These are phyloP conservation scores for Tubulanus polymorphus DNA, from an alignment of 2,888 invertebrate species.

Conservation along the genomic window DNA sequence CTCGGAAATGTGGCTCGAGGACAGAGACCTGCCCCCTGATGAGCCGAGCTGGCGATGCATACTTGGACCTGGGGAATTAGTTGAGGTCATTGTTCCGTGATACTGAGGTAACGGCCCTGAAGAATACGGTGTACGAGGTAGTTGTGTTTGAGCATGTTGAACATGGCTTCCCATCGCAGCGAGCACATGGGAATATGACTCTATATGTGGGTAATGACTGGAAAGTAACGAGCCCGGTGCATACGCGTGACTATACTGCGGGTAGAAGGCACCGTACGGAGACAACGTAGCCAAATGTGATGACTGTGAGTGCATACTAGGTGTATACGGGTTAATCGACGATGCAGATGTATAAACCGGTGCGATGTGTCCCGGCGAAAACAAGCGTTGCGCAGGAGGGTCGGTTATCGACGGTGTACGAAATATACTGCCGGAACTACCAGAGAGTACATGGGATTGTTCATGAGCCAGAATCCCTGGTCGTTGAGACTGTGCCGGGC, in stretches of 20 bases:
- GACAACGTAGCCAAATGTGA: conserved; percentile 22
- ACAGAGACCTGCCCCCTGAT: background rate
- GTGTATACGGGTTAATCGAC: conserved; percentile 19
- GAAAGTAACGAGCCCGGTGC: conserved; percentile 16
- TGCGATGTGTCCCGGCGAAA: conserved; percentile 15
- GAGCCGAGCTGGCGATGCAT: conserved; percentile 12
- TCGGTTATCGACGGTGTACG: conserved; percentile 31
- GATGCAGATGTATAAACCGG: conserved; percentile 23
- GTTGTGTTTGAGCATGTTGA: conserved; percentile 35
- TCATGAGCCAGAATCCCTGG: conserved; percentile 5
- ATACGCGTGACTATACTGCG: conserved; percentile 23
- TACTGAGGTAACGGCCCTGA: conserved; percentile 11
- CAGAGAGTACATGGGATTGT: conserved; percentile 7
- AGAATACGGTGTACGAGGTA: conserved; percentile 25
- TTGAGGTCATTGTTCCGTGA: conserved; percentile 20
- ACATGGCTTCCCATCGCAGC: conserved; percentile 44
- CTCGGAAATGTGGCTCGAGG: background rate
- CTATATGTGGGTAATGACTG: conserved; percentile 32
- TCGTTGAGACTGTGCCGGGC: conserved; percentile 23
- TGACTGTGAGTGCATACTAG: conserved; percentile 24
- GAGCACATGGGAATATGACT: conserved; percentile 43
- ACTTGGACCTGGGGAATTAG: conserved; percentile 26
- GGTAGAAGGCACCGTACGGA: conserved; percentile 37
- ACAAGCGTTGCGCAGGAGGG: conserved; percentile 13
- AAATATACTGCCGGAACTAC: conserved; percentile 17